phyloP scores from a whole-genome alignment of 2,113 vertebrate species.

The Pomatostomus ruficeps region DNA sequence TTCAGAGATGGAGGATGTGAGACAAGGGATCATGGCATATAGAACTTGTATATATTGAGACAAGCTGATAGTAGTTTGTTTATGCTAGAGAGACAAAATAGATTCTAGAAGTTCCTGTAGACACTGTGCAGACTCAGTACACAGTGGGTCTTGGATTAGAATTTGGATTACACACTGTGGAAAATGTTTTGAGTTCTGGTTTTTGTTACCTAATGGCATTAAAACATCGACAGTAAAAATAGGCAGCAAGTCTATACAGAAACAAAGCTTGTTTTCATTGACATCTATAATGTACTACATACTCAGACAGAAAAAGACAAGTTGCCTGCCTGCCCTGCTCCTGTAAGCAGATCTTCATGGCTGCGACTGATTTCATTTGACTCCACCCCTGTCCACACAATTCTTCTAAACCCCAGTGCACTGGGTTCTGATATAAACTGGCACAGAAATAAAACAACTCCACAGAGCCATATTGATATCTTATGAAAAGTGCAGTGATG shows the following conservation, averaged over 20 bases:
- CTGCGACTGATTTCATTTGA: background rate
- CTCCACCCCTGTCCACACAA: background rate
- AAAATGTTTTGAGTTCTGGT: constrained; percentile 34
- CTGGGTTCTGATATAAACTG: background rate
- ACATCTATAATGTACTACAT: background rate
- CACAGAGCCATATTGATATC: background rate
- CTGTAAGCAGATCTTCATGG: background rate
- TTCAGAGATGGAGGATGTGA: background rate
- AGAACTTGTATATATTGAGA: background rate
- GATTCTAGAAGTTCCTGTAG: background rate
- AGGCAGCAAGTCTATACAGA: background rate
- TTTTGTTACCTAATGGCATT: background rate
- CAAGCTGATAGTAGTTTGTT: background rate
- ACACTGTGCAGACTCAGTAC: constrained; percentile 16
- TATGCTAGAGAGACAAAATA: background rate
- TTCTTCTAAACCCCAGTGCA: background rate
- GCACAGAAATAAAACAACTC: background rate
- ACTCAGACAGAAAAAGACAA: background rate
- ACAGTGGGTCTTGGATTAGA: background rate
- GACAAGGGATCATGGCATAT: background rate
- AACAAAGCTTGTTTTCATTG: background rate
- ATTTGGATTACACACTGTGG: background rate
- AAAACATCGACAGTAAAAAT: background rate
- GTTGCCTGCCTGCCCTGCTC: background rate
- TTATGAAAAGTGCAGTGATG: background rate